Percentiles rank a stretch among this genome's conserved stretches.
These are phyloP conservation scores for Nebria ingens DNA, from an alignment of 1,140 invertebrate genomes.

Conservation along the genomic window DNA sequence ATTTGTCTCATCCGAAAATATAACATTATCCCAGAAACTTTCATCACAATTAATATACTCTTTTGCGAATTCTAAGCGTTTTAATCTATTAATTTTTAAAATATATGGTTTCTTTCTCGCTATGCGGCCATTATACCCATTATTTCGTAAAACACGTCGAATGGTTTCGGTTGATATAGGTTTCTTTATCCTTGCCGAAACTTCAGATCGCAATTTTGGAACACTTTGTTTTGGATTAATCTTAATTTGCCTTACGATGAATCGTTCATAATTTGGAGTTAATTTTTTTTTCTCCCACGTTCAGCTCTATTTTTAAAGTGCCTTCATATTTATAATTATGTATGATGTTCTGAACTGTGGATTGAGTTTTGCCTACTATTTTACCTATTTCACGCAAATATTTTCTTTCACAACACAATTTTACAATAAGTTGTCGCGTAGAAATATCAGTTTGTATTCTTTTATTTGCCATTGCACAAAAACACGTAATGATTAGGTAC, in stretches of 20 bases:
- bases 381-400: not conserved
- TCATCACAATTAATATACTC: not conserved
- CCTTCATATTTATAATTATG: not conserved
- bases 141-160: not conserved
- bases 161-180: slow-evolving; percentile 5
- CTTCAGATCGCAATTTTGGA: not conserved
- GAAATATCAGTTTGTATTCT: not conserved
- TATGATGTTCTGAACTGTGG: not conserved
- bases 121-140: not conserved
- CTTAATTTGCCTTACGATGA: not conserved
- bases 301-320: not conserved
- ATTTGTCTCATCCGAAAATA: slow-evolving; percentile 15
- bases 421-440: not conserved
- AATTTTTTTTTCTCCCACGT: not conserved
- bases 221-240: not conserved
- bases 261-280: not conserved
- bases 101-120: slow-evolving; percentile 13
- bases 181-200: not conserved
- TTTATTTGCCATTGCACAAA: not conserved
- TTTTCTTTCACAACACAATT: not conserved
- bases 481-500: too few species aligned
- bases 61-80: slow-evolving; percentile 14
- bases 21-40: slow-evolving; percentile 15
- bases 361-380: not conserved
- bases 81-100: not conserved